Evolutionary conservation across 2,888 invertebrate genomes (phyloP).

Genomic region (Polymixis flavicincta): DNA sequence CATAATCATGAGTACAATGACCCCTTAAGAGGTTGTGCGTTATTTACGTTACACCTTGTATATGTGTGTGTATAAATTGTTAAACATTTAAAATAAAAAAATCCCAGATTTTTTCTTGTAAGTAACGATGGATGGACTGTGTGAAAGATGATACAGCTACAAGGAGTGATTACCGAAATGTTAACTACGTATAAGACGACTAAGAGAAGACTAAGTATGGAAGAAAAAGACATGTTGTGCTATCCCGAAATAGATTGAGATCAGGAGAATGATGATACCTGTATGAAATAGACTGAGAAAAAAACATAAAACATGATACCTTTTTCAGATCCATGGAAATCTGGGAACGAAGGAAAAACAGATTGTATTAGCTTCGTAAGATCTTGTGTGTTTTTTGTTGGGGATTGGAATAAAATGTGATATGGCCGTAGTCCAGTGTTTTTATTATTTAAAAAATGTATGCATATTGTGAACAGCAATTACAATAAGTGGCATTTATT

Average conservation of each 20-base stretch:
- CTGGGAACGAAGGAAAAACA: slow-evolving; percentile 43
- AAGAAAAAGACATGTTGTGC: not conserved
- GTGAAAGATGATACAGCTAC: not conserved
- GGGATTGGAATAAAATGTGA: too few relatives aligned
- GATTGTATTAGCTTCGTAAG: slow-evolving; percentile 34
- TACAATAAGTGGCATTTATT: too few relatives aligned
- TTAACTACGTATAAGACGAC: too few relatives aligned
- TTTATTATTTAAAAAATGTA: too few relatives aligned
- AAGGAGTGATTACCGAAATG: not conserved
- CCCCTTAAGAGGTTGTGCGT: too few relatives aligned
- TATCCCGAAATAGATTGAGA: not conserved
- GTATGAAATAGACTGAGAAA: not conserved
- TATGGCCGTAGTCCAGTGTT: too few relatives aligned
- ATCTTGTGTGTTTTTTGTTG: slow-evolving; percentile 25
- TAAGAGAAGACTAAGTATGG: not conserved
- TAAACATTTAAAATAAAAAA: too few relatives aligned
- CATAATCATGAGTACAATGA: too few relatives aligned
- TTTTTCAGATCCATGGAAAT: slow-evolving; percentile 54
- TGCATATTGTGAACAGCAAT: not conserved
- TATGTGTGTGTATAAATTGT: too few relatives aligned
- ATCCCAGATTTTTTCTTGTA: not conserved
- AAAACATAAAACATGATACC: slow-evolving; percentile 31
- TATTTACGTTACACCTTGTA: too few relatives aligned
- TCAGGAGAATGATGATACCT: not conserved
- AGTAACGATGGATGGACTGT: not conserved